These are phyloP conservation scores for Sipha flava DNA, from an alignment of 1,140 invertebrate genomes.

Conservation along the genomic window DNA sequence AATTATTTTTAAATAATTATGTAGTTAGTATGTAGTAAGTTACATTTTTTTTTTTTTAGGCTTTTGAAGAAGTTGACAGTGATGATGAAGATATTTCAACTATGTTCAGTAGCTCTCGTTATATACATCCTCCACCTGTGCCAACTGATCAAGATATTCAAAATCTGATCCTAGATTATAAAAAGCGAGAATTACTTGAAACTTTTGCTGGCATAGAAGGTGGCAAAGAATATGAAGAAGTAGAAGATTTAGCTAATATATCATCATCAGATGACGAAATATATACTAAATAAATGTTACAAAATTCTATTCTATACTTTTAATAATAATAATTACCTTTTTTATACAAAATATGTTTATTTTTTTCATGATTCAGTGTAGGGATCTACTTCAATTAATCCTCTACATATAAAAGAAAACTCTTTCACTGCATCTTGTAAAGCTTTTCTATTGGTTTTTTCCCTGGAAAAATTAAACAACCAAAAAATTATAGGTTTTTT, in stretches of 20 bases:
- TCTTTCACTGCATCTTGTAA: slow-evolving; percentile 50
- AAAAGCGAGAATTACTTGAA: slow-evolving; percentile 24
- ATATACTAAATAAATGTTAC: background rate
- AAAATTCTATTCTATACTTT: background rate
- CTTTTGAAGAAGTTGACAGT: slow-evolving; percentile 27
- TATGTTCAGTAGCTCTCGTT: slow-evolving; percentile 22
- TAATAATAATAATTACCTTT: slow-evolving; percentile 8
- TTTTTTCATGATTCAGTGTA: background rate
- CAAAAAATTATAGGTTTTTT: background rate
- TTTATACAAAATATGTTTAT: background rate
- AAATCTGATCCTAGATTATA: slow-evolving; percentile 1
- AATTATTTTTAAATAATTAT: background rate
- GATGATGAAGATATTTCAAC: slow-evolving; percentile 26
- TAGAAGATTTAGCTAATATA: slow-evolving; percentile 17
- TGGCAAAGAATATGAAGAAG: background rate
- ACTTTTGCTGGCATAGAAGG: slow-evolving; percentile 5
- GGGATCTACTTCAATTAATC: slow-evolving; percentile 41
- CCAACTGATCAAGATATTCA: slow-evolving; percentile 19
- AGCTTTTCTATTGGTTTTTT: slow-evolving; percentile 49
- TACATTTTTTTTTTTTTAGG: background rate
- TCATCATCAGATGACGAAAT: slow-evolving; percentile 20
- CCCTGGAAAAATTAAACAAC: slow-evolving; percentile 40
- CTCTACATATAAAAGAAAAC: slow-evolving; percentile 51
- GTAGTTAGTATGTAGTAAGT: too few relatives aligned
- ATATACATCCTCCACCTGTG: slow-evolving; percentile 27